Evolutionary conservation across 2,888 invertebrate genomes (phyloP), one percentile per base, ranked within the genome.

Genomic region (Augochlorella aurata): DNA sequence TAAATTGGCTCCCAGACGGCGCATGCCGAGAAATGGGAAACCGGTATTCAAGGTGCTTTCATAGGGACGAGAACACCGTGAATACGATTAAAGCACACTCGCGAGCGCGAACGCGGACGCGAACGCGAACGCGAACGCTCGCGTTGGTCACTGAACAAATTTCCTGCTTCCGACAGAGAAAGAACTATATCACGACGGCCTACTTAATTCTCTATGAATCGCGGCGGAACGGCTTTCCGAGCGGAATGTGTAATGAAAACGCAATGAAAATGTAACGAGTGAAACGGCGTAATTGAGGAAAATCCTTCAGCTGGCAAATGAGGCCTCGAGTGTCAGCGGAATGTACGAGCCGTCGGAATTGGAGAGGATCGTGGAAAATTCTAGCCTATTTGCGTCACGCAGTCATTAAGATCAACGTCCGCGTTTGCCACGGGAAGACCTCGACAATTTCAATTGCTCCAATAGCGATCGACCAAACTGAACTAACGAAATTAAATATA

Each of bases 1-100:
- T 87, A 87, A 87, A 87, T 87, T 87, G 87, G 80, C 86, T 81
- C 78, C 77, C 80, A 82, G 87, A 81, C 85, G 73, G 75, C 77
- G 83, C 77, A 79, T 82, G 84, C 75, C 84, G 84, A 84, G 84
- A 84, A 85, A 82, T 74, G 85, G 85, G 72, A 77, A 83, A 82
- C 85, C 77, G 85, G 85, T 85, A 85, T 85, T 85, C 82, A 80
- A 85, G 81, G 85, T 75, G 80, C 82, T 82, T 78, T 82, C 85
- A 85, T 84, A 85, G 78, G 67, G 67, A 58, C 70, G 29, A 45
- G 82, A 80, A 86, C 77, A 75, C 74, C 73, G 84, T 77, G 84
- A 84, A 84, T 84, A 80, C 84, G 84, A 80, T 84, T 84, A 83
- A 74, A 65, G 67, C 52, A 68, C 52, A 47, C 47, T 24, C 61